A percentile compares a stretch with the other conserved stretches of the same genome.
Evolutionary conservation across 2,113 vertebrate species (phyloP).

Genomic region (Oenanthe oenanthe): DNA sequence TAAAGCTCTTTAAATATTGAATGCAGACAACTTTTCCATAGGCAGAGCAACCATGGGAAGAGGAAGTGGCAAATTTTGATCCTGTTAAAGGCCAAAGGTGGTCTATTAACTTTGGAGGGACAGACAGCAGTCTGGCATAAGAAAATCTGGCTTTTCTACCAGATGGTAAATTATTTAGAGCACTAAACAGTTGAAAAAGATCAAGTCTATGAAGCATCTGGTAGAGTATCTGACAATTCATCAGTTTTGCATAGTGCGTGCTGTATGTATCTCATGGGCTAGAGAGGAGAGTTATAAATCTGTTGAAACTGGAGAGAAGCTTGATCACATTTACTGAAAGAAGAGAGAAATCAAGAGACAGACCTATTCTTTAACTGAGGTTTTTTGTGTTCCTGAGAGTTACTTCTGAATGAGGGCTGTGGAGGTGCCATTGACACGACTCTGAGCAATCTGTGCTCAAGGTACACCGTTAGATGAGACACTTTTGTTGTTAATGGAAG

Average conservation of each 20-base stretch:
- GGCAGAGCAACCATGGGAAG: not conserved
- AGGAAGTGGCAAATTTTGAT: not conserved
- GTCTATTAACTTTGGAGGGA: not conserved
- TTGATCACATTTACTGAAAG: conserved; percentile 27
- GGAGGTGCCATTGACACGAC: conserved; percentile 13
- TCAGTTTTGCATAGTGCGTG: conserved; percentile 28
- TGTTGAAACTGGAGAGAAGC: conserved; percentile 5
- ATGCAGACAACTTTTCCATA: conserved; percentile 3
- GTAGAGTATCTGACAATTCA: conserved; percentile 19
- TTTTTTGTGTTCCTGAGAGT: conserved; percentile 50
- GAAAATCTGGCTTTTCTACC: conserved; percentile 3
- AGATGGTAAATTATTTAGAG: conserved; percentile 51
- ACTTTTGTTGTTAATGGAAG: conserved; percentile 45
- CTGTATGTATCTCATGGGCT: conserved; percentile 30
- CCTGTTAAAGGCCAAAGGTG: not conserved
- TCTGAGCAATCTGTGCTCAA: conserved; percentile 32
- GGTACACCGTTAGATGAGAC: conserved; percentile 3
- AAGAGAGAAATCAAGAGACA: not conserved
- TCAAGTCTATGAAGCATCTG: conserved; percentile 58
- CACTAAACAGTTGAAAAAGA: conserved; percentile 53
- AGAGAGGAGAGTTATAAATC: conserved; percentile 42
- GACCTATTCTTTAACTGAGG: conserved; percentile 8
- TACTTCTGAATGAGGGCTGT: not conserved
- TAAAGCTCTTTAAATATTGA: conserved; percentile 55
- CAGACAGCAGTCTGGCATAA: not conserved